Percentiles rank a stretch among this genome's conserved stretches.
Evolutionary conservation across 2,113 vertebrate genomes (phyloP).

Genomic region (Promerops cafer): DNA sequence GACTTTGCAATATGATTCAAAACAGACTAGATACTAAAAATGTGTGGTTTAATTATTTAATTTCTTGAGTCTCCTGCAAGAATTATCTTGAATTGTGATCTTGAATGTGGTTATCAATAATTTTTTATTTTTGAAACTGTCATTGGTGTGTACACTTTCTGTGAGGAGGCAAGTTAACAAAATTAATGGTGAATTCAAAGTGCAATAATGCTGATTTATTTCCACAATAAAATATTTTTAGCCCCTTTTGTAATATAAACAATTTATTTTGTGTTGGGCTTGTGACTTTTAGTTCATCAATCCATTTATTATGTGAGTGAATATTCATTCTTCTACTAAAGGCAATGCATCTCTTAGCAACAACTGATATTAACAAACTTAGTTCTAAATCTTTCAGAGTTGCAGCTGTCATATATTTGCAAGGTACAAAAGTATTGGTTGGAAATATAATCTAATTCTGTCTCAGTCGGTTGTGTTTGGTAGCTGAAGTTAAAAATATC

Average conservation of each 20-base stretch:
- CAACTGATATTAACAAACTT: slow-evolving; percentile 49
- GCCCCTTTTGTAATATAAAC: background rate
- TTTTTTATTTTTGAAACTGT: background rate
- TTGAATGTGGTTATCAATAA: background rate
- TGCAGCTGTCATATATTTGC: slow-evolving; percentile 37
- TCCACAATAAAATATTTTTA: background rate
- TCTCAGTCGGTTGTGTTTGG: slow-evolving; percentile 43
- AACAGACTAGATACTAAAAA: background rate
- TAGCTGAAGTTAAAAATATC: slow-evolving; percentile 61
- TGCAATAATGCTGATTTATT: background rate
- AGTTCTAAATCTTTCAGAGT: slow-evolving; percentile 23
- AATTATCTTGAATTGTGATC: background rate
- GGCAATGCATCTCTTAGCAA: slow-evolving; percentile 55
- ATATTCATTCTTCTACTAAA: slow-evolving; percentile 9
- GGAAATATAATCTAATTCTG: slow-evolving; percentile 47
- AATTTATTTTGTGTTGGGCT: background rate
- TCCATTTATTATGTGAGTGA: background rate
- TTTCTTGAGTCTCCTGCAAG: background rate
- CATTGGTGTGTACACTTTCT: background rate
- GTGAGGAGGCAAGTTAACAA: background rate
- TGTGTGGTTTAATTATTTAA: background rate
- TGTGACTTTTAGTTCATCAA: background rate
- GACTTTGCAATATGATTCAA: background rate
- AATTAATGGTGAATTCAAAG: background rate
- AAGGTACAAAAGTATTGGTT: slow-evolving; percentile 37